These are phyloP conservation scores for Alcis repandata DNA, from an alignment of 2,888 invertebrate species.

Conservation along the genomic window DNA sequence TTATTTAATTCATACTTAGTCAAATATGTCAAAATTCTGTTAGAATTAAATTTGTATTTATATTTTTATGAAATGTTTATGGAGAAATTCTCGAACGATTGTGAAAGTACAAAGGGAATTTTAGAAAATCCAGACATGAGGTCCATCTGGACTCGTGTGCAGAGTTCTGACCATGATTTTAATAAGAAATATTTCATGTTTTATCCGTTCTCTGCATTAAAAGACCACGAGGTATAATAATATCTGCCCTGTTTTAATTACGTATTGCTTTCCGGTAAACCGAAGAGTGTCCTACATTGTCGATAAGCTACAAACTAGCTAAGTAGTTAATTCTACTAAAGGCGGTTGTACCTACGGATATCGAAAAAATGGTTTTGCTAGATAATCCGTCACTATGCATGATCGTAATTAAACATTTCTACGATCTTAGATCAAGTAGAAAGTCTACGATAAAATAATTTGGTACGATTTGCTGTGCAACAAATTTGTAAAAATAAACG, in stretches of 20 bases:
- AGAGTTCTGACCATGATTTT: conserved; percentile 51
- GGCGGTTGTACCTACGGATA: too few relatives aligned
- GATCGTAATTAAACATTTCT: too few relatives aligned
- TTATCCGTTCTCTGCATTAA: conserved; percentile 12
- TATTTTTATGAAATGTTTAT: not conserved
- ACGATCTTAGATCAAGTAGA: too few relatives aligned
- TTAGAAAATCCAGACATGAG: conserved; percentile 55
- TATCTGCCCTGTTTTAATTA: not conserved
- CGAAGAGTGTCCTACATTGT: not conserved
- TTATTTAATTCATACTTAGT: conserved; percentile 2
- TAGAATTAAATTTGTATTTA: conserved; percentile 8
- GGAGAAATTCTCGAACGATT: conserved; percentile 2
- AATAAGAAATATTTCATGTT: conserved; percentile 24
- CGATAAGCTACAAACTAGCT: too few relatives aligned
- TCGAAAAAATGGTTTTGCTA: too few relatives aligned
- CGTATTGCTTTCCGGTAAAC: not conserved
- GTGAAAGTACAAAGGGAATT: conserved; percentile 13
- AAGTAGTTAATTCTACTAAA: too few relatives aligned
- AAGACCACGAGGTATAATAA: conserved; percentile 20
- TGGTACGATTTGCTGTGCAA: too few relatives aligned
- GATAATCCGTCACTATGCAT: too few relatives aligned
- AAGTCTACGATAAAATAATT: too few relatives aligned
- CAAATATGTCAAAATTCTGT: conserved; percentile 10
- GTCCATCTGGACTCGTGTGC: conserved; percentile 71
- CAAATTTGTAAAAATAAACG: too few relatives aligned